phyloP scores from a whole-genome alignment of 2,113 vertebrate species.

The Grammomys dolichurus region DNA sequence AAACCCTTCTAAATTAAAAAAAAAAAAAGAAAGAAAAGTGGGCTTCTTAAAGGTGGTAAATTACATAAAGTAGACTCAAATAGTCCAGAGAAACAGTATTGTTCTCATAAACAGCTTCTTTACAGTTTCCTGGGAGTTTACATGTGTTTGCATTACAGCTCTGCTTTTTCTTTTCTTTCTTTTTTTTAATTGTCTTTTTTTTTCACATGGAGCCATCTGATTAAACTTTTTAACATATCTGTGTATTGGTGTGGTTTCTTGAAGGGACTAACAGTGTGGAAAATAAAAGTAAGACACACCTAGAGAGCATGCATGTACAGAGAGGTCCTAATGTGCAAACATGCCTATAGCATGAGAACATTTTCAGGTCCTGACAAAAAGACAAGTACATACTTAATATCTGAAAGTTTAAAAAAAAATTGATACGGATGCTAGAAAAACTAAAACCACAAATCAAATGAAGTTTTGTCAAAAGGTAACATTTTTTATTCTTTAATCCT shows the following conservation, averaged over 20 bases:
- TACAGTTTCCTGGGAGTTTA: background rate
- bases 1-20: background rate
- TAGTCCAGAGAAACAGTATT: background rate
- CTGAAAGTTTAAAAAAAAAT: background rate
- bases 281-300: background rate
- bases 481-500: no score
- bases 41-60: background rate
- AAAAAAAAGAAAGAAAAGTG: background rate
- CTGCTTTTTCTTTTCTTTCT: background rate
- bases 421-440: background rate
- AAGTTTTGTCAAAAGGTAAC: background rate
- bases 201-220: background rate
- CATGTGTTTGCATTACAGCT: constrained; percentile 33
- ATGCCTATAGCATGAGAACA: background rate
- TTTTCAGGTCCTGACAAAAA: background rate
- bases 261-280: constrained; percentile 55
- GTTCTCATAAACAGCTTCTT: background rate
- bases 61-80: background rate
- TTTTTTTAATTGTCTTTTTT: background rate
- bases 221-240: background rate
- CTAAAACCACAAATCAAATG: background rate
- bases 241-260: background rate
- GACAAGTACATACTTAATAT: background rate
- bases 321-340: background rate
- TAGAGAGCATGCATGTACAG: background rate